Evolutionary conservation across 2,888 invertebrate species (phyloP).

Genomic region (Phaedon cochleariae): DNA sequence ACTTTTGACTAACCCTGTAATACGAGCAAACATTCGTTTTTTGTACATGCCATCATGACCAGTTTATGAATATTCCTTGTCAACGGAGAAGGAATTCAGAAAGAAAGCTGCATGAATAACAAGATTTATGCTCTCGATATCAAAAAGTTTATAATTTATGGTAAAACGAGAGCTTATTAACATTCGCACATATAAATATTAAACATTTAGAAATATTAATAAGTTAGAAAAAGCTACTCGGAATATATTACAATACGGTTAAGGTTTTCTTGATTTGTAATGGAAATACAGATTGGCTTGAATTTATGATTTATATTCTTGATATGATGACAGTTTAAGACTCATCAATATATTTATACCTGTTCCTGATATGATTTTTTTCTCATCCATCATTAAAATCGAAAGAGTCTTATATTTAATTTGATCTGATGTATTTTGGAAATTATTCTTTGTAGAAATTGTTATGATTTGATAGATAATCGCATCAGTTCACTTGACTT

Average conservation of each 20-base stretch:
- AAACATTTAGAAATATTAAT: slow-evolving; percentile 41
- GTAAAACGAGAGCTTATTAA: slow-evolving; percentile 36
- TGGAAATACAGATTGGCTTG: slow-evolving; percentile 25
- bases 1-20: too few relatives aligned
- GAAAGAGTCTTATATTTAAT: too few relatives aligned
- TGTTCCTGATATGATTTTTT: too few relatives aligned
- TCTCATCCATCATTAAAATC: too few relatives aligned
- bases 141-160: slow-evolving; percentile 44
- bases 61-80: slow-evolving; percentile 43
- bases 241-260: slow-evolving; percentile 36
- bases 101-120: slow-evolving; percentile 41
- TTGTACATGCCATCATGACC: slow-evolving; percentile 27
- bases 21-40: slow-evolving; percentile 24
- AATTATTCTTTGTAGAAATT: too few relatives aligned
- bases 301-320: neutral
- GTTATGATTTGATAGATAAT: too few relatives aligned
- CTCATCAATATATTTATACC: neutral
- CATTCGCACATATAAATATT: slow-evolving; percentile 39
- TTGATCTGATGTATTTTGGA: too few relatives aligned
- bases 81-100: slow-evolving; percentile 38
- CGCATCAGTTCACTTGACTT: too few relatives aligned
- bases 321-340: neutral
- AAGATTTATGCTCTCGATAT: slow-evolving; percentile 37
- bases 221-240: slow-evolving; percentile 32
- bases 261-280: slow-evolving; percentile 37